Percentiles rank a stretch among this genome's conserved stretches.
Conservation (phyloP, 2,797 vertebrate species). For the Gallinago stenura region DNA sequence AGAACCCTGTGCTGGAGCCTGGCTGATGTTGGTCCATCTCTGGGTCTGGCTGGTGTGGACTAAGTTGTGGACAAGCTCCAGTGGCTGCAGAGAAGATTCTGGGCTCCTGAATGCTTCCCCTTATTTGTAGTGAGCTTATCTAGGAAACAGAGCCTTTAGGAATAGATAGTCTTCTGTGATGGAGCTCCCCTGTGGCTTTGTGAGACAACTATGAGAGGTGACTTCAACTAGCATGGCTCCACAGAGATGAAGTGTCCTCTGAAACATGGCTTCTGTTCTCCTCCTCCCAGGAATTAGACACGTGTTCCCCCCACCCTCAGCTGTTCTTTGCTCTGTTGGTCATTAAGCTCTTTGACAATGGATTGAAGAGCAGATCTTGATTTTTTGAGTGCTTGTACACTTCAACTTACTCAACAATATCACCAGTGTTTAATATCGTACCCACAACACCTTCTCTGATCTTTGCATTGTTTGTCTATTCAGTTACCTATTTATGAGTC, state of each 20-base stretch:
- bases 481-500: neutral
- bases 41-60: neutral
- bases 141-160: neutral
- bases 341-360: neutral
- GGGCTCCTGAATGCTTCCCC: neutral
- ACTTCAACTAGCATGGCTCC: neutral
- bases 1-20: neutral
- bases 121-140: neutral
- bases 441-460: neutral
- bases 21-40: accelerated
- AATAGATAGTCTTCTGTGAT: neutral
- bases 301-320: neutral
- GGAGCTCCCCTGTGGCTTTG: neutral
- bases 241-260: neutral
- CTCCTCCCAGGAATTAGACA: neutral
- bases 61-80: neutral
- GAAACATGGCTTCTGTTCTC: neutral
- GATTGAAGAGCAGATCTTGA: neutral
- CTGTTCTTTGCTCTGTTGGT: neutral
- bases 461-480: neutral
- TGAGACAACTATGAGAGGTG: neutral
- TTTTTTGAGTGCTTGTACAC: neutral
- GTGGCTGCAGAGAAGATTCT: neutral
- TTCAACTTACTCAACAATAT: neutral
- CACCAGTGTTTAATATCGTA: neutral